Evolutionary conservation across 1,140 invertebrate species (phyloP), one percentile per base, ranked within the genome.

Genomic region (Microplitis mediator): DNA sequence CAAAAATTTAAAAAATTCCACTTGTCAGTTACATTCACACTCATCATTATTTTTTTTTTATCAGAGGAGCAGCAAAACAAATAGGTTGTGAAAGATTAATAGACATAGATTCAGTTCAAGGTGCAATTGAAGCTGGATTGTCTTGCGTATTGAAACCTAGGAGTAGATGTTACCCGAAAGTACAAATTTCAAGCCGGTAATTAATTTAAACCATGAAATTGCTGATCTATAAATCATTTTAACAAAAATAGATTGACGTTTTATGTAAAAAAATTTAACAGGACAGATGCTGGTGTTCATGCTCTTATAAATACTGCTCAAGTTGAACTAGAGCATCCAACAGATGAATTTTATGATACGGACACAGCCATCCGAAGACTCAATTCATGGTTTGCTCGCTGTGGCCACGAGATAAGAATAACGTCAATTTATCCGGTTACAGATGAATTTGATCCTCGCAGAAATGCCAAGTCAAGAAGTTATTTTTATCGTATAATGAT

Each of bases 221-320:
- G n/a, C 54, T 14, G 23, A 36, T 16, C 67, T 8, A 35, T 36
- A 11, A 52, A 60, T 34, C 3, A 1, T 36, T 3, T 54, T 62
- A 4, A 56, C 4, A 13, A 35, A 66, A 60, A 68, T 68, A 13
- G n/a, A n/a, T 63, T 6, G 32, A n/a, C 9, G 23, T 69, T 67
- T 31, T 5, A 35, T n/a, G 23, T 63, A 2, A 8, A 71, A 67
- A 77, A 80, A 16, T 51, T n/a, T 78, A 79, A 84, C 77, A 93
- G 92, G 77, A 94, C 93, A 84, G 92, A 94, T 89, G 83, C 89
- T 8, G 92, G 92, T 69, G 92, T 94, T 4, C 92, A 93, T 85
- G 92, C 91, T 2, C 77, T 93, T 11, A 88, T 88, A 76, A 84
- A 89, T 13, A 88, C 88, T n/a, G 89, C 89, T 36, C 92, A 93